Base-by-base conservation (phyloP, 2,113 vertebrate genomes). In the Tragelaphus scriptus region DNA sequence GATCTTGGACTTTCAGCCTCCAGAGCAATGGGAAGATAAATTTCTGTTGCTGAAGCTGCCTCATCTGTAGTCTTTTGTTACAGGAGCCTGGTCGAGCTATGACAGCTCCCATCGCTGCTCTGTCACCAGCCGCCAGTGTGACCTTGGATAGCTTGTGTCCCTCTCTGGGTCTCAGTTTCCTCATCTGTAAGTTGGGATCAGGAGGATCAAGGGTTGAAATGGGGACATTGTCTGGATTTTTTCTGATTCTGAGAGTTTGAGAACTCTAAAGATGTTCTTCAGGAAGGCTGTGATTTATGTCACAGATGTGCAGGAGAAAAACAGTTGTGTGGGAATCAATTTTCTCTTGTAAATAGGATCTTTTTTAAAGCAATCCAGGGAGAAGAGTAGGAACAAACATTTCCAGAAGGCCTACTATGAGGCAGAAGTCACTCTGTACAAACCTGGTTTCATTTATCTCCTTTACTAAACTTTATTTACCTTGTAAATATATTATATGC, bases 321-420 rank as follows among this genome's bases (percentile, higher is more conserved):
- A 68, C 71, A 85, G 85, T 80, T 85, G 85, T 32, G 10, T 40
- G 13, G 85, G 25, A 86, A 82, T 89, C 94, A 19, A 17, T 89
- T 59, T 88, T 68, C 82, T 91, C 71, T 56, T 86, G 90, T 30
- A 77, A 94, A 92, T 26, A 86, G 93, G 88, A 86, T 97, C 71
- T 63, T 56, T 80, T 58, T 11, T 51, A 53, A 56, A 82, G 80
- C 44, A 36, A 96, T 44, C 90, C 16, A 14, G 96, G 86, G 94
- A 89, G 56, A 25, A 85, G 65, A 47, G 53, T 61, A 63, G 65
- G 75, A 53, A 53, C 25, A 4, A 58, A 53, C 30, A 1, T 85
- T 49, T 55, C 63, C 71, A 40, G 88, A 90, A 95, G 79, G 90
- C 68, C 92, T 40, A 36, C 19, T 11, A 28, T 3, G 90, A 44